Percentiles rank a stretch among this genome's conserved stretches.
phyloP scores from a whole-genome alignment of 2,888 invertebrate genomes.

The Girardia tigrina region DNA sequence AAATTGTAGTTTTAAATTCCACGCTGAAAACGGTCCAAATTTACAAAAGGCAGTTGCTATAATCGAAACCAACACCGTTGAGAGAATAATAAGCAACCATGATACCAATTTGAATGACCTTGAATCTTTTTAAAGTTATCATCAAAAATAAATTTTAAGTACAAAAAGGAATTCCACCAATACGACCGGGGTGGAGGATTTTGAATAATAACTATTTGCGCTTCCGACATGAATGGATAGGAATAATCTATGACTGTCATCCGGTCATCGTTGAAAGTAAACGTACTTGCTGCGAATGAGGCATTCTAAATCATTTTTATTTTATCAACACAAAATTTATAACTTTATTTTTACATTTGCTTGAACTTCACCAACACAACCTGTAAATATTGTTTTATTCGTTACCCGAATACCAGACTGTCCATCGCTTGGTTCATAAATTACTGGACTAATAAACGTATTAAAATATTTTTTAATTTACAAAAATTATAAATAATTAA shows the following conservation, averaged over 20 bases:
- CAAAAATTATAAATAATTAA: no score
- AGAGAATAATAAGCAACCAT: neutral
- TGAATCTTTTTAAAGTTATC: neutral
- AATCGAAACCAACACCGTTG: neutral
- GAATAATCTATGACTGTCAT: neutral
- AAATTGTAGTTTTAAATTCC: conserved; percentile 13
- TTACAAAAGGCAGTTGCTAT: neutral
- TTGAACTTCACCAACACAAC: conserved; percentile 10
- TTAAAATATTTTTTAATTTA: no score
- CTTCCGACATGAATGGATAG: neutral
- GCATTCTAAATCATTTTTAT: neutral
- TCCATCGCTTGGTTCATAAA: neutral
- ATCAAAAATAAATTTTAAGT: neutral
- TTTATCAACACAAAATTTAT: neutral
- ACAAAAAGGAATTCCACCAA: conserved; percentile 19
- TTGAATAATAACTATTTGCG: neutral
- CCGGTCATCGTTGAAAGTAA: conserved; percentile 8
- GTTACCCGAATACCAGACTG: neutral
- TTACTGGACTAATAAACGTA: neutral
- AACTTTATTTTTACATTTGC: neutral
- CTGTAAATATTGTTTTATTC: neutral
- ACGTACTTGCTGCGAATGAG: neutral
- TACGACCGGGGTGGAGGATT: neutral
- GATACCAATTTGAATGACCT: neutral
- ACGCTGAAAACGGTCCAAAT: neutral